phyloP scores from a whole-genome alignment of 1,140 invertebrate genomes.

The Drosophila pruinosa region DNA sequence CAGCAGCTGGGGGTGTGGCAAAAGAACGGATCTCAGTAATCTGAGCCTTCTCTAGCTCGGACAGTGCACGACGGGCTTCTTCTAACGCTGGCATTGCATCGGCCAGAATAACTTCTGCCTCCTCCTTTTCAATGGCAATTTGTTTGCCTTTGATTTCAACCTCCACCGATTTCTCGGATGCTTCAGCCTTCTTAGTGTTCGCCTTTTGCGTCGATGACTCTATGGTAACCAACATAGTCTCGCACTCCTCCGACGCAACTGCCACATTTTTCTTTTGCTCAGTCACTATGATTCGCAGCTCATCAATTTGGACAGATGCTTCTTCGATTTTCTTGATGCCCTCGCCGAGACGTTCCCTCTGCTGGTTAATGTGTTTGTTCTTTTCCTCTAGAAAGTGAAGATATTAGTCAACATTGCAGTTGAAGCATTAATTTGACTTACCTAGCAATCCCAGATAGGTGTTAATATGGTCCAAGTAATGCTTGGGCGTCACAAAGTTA shows the following conservation, averaged over 20 bases:
- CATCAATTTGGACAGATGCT: constrained; percentile 77
- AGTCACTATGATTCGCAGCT: constrained; percentile 72
- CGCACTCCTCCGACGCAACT: constrained; percentile 72
- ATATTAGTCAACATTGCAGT: neutral
- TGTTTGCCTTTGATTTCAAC: constrained; percentile 91
- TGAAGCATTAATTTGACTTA: constrained; percentile 75
- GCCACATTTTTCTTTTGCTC: constrained; percentile 81
- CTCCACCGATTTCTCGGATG: constrained; percentile 89
- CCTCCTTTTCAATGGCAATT: constrained; percentile 90
- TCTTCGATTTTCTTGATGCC: constrained; percentile 83
- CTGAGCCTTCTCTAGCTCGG: constrained; percentile 92
- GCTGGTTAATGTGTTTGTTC: constrained; percentile 82
- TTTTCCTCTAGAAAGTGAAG: constrained; percentile 78
- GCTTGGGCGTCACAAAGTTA: constrained; percentile 95
- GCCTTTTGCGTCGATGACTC: constrained; percentile 86
- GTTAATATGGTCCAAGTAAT: constrained; percentile 93
- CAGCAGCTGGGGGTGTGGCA: constrained; percentile 93
- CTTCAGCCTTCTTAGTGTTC: constrained; percentile 89
- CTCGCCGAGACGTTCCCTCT: constrained; percentile 81
- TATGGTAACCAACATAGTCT: constrained; percentile 77
- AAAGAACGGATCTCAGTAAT: constrained; percentile 95
- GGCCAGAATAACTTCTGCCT: constrained; percentile 90
- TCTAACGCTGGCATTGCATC: constrained; percentile 92
- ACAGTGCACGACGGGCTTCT: constrained; percentile 89
- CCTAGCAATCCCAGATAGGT: constrained; percentile 90